Base-by-base conservation (phyloP, 2,797 vertebrate genomes). In the Enoplosus armatus region DNA sequence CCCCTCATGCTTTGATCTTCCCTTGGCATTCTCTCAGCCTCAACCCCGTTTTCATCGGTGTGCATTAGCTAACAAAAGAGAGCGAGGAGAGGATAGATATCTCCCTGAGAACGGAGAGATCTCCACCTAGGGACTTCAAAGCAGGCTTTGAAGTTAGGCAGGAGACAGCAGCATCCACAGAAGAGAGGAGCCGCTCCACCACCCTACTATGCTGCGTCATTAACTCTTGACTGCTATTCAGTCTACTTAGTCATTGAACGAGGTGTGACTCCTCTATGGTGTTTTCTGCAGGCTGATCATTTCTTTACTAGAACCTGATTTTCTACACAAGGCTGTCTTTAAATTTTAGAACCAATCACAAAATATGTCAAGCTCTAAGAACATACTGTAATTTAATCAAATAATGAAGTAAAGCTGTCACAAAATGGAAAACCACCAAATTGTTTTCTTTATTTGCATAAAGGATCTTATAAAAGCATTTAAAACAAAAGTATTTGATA, bases 61-160 rank as follows among this genome's bases (percentile, higher is more conserved):
- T 78, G 86, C 85, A 91, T 93, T 93, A 92, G 87, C 90, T 87
- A 90, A 90, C 92, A 94, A 95, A 92, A 87, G 84, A 79, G 79
- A 79, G 68, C 24, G 73, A 77, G 67, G 84, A 85, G 70, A 71
- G 85, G 82, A 85, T 84, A 78, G 86, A 88, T 88, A 90, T 94
- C 89, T 92, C 85, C 82, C 90, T 85, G 86, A 92, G 92, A 92
- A 93, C 75, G 60, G 79, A 68, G 67, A 74, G 82, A 93, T 92
- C 87, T 90, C 81, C 80, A 90, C 85, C 83, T 79, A 58, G 79
- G 74, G 88, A 91, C 90, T 93, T 94, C 92, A 94, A 95, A 95
- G 93, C 74, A 18, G 51, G 70, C 93, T 95, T 95, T 95, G 94
- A 95, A 92, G 93, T 93, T 82, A 73, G 85, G 78, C 84, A 87